Percentiles rank a stretch among this genome's conserved stretches.
Evolutionary conservation across 2,113 vertebrate genomes (phyloP).

Genomic region (Mustela lutreola): DNA sequence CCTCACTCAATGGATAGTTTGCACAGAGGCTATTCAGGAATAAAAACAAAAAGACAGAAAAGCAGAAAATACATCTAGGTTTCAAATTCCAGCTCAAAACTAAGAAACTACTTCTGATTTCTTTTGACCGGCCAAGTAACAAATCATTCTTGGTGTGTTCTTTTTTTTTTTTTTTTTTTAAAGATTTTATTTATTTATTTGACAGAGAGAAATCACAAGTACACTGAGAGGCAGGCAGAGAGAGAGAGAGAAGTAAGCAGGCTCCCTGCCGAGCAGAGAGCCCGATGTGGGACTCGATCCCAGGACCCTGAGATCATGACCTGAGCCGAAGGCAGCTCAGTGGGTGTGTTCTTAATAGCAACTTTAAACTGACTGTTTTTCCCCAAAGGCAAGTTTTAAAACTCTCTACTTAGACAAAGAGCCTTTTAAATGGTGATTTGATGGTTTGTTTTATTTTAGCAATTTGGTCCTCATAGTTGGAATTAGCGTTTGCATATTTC

Average conservation of each 20-base stretch:
- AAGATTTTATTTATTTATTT: too few relatives aligned
- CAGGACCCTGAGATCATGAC: too few relatives aligned
- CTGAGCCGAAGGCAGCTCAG: too few relatives aligned
- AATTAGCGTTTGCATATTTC: conserved; percentile 1
- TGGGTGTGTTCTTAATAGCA: conserved; percentile 64
- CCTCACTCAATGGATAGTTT: conserved; percentile 62
- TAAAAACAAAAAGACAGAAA: conserved; percentile 49
- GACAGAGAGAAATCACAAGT: too few relatives aligned
- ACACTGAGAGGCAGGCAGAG: too few relatives aligned
- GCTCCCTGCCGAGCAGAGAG: too few relatives aligned
- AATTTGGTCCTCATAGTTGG: background rate
- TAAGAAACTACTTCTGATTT: conserved; percentile 49
- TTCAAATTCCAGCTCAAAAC: conserved; percentile 53
- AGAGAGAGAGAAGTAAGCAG: too few relatives aligned
- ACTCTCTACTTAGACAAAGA: conserved; percentile 58
- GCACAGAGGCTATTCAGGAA: conserved; percentile 53
- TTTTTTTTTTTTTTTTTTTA: too few relatives aligned
- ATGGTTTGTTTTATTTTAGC: conserved; percentile 49
- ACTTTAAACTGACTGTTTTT: conserved; percentile 73
- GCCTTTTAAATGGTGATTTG: conserved; percentile 21
- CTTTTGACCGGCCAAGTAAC: conserved; percentile 73
- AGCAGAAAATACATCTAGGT: conserved; percentile 36
- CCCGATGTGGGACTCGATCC: too few relatives aligned
- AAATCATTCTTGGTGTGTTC: conserved; percentile 71
- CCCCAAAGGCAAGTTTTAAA: conserved; percentile 63